Evolutionary conservation across 2,888 invertebrate genomes (phyloP).

Genomic region (Desoria tigrina): DNA sequence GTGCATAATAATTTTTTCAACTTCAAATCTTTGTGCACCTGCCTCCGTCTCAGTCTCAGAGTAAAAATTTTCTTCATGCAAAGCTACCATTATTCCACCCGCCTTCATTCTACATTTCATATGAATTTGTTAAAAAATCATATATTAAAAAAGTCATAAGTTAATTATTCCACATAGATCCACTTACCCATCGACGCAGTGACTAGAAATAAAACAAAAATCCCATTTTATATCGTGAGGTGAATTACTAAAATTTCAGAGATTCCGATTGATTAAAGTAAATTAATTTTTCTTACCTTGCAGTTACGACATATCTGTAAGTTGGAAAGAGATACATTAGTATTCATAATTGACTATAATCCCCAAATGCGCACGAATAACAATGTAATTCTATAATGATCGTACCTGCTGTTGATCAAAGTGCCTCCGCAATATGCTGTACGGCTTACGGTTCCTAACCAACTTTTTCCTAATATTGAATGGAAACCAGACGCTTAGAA

Average conservation of each 20-base stretch:
- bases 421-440: constrained; percentile 38
- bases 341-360: too few species aligned
- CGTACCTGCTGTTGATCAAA: constrained; percentile 43
- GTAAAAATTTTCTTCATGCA: constrained; percentile 50
- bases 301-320: constrained; percentile 28
- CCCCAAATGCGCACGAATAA: too few species aligned
- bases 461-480: constrained; percentile 28
- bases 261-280: neutral
- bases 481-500: neutral
- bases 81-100: constrained; percentile 39
- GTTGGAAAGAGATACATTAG: too few species aligned
- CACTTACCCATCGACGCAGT: constrained; percentile 51
- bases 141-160: neutral
- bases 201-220: constrained; percentile 26
- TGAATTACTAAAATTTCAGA: constrained; percentile 1
- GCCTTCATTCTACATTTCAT: constrained; percentile 37
- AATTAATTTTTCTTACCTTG: constrained; percentile 25
- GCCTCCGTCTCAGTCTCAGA: constrained; percentile 27
- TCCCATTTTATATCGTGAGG: neutral
- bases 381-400: too few species aligned
- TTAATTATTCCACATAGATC: neutral
- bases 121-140: neutral
- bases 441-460: constrained; percentile 38
- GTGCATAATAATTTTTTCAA: constrained; percentile 46
- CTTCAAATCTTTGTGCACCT: constrained; percentile 24